Conservation (phyloP, 2,797 vertebrate species). For the Pteropus rufus region DNA sequence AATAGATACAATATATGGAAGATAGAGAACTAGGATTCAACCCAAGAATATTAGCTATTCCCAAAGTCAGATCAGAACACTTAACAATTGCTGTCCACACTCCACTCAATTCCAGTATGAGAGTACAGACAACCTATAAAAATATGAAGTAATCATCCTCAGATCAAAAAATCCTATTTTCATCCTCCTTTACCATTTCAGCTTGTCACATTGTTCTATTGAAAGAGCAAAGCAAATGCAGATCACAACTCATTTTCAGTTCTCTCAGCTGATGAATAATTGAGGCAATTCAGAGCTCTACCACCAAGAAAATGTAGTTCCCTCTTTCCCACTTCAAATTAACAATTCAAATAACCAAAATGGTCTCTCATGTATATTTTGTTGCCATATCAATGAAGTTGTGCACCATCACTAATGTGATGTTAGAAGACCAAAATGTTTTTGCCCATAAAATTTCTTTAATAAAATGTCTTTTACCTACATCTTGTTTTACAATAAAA, state of each 20-base stretch:
- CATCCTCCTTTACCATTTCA: not conserved
- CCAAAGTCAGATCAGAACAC: not conserved
- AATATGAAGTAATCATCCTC: not conserved
- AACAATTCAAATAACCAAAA: not conserved
- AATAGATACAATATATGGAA: not conserved
- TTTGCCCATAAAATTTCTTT: constrained; percentile 35
- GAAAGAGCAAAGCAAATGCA: not conserved
- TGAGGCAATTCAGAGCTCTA: not conserved
- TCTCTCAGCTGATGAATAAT: not conserved
- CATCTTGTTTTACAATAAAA: not conserved
- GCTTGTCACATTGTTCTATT: not conserved
- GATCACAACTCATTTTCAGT: not conserved
- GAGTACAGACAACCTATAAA: not conserved
- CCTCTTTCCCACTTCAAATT: not conserved
- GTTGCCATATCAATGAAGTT: constrained; percentile 43
- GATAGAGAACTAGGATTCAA: not conserved
- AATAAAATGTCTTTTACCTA: not conserved
- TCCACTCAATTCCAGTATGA: not conserved
- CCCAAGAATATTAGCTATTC: not conserved
- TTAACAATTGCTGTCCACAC: not conserved
- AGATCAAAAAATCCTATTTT: not conserved
- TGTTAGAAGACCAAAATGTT: not conserved
- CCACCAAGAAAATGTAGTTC: not conserved
- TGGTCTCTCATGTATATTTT: constrained; percentile 54
- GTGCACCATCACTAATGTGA: not conserved